A percentile compares a stretch with the other conserved stretches of the same genome.
Evolutionary conservation across 2,888 invertebrate species (phyloP).

Genomic region (Drosophila peninsularis): DNA sequence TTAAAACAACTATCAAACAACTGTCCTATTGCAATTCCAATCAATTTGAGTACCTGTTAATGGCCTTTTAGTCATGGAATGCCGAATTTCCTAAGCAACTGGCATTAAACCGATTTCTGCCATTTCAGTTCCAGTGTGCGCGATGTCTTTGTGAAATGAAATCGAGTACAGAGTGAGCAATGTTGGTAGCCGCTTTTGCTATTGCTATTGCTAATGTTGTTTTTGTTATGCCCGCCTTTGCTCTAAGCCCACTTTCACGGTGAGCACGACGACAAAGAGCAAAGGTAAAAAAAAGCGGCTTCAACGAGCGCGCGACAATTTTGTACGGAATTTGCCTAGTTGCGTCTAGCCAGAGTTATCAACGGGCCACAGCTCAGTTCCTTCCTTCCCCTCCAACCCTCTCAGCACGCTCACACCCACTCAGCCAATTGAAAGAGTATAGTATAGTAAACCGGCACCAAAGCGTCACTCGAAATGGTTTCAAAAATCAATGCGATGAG

Average conservation of each 20-base stretch:
- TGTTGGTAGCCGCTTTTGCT: conserved; percentile 58
- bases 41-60: neutral
- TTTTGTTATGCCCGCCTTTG: conserved; percentile 45
- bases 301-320: conserved; percentile 37
- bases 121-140: conserved; percentile 59
- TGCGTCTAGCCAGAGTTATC: conserved; percentile 65
- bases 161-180: conserved; percentile 69
- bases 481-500: conserved; percentile 80
- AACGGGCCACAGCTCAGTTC: conserved; percentile 11
- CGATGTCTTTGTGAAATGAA: conserved; percentile 62
- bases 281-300: conserved; percentile 54
- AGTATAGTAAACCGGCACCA: conserved; percentile 53
- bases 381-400: neutral
- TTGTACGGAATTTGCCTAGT: conserved; percentile 71
- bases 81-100: conserved; percentile 15
- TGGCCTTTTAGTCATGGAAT: conserved; percentile 19
- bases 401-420: conserved; percentile 36
- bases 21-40: neutral
- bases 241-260: conserved; percentile 74
- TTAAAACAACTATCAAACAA: no score
- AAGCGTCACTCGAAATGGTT: conserved; percentile 77
- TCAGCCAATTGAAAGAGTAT: conserved; percentile 40
- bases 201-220: conserved; percentile 11
- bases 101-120: conserved; percentile 12
- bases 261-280: conserved; percentile 46